Evolutionary conservation across 2,113 vertebrate genomes (phyloP).

Genomic region (Phrynosoma blainvillii): DNA sequence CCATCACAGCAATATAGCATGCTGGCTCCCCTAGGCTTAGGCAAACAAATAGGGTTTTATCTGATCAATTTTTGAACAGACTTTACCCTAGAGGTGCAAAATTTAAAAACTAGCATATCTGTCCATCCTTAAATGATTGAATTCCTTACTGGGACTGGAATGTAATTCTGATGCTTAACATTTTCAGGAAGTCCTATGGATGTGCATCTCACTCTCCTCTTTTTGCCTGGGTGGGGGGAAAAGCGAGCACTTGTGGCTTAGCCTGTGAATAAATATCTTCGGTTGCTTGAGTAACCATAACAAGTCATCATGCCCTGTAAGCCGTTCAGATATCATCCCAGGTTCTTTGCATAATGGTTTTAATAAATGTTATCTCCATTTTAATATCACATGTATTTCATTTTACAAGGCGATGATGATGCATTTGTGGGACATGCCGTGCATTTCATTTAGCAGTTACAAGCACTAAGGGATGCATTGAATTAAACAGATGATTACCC

Average conservation of each 20-base stretch:
- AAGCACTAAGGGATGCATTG: slow-evolving; percentile 67
- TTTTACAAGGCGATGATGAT: slow-evolving; percentile 70
- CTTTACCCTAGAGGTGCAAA: too few relatives aligned
- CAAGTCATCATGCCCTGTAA: neutral
- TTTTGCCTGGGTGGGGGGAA: slow-evolving; percentile 6
- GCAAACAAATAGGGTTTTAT: too few relatives aligned
- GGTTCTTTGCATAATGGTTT: slow-evolving; percentile 61
- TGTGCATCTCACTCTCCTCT: neutral
- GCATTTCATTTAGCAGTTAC: slow-evolving; percentile 73
- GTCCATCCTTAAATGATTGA: too few relatives aligned
- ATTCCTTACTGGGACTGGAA: too few relatives aligned
- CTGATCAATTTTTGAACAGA: too few relatives aligned
- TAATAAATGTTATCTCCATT: slow-evolving; percentile 72
- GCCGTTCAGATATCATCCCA: slow-evolving; percentile 43
- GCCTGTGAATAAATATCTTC: neutral
- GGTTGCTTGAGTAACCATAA: neutral
- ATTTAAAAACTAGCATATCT: too few relatives aligned
- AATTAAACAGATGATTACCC: slow-evolving; percentile 72
- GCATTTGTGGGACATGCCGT: slow-evolving; percentile 64
- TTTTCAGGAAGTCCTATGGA: neutral
- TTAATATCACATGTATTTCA: slow-evolving; percentile 72
- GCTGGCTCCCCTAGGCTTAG: too few relatives aligned
- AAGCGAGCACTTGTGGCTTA: neutral
- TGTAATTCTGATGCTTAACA: neutral
- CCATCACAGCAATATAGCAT: too few relatives aligned